Evolutionary conservation across 2,113 vertebrate genomes (phyloP), one percentile per base, ranked within the genome.

Genomic region (Pluvianellus socialis): DNA sequence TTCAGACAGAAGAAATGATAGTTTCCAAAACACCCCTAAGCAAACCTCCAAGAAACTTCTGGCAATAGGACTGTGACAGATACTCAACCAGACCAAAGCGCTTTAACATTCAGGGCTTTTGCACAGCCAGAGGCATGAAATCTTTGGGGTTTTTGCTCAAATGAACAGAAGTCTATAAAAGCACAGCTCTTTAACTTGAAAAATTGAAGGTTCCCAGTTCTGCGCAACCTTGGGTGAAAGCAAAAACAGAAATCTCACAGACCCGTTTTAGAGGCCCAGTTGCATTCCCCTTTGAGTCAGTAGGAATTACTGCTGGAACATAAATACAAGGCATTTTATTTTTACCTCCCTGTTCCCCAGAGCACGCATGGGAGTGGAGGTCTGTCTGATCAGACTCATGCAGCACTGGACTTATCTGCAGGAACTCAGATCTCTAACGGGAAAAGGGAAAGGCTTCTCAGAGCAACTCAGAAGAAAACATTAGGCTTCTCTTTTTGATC

Each of bases 11-110:
- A 96, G 86, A 96, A 95, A 93, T 84, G 30, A 94, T 26, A 71
- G 94, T 94, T 93, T 96, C 94, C 91, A 92, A 94, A 93, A 93
- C 92, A 84, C 88, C 82, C 73, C 92, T 61, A 59, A 93, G 86
- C 33, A 89, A 94, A 92, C 30, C 96, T 96, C 86, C 70, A 79
- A 97, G 89, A 95, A 95, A 94, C 33, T 79, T 85, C 70, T 97
- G 96, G 96, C 92, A 95, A 79, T 22, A 85, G 23, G 66, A 62
- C 62, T 87, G 86, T 45, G 76, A 86, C 52, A 92, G 56, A 89
- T 45, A 86, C 27, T 84, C 52, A 79, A 86, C 45, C 91, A 91
- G 92, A 91, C 73, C 10, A 7, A 90, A 85, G 30, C 79, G 56
- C 79, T 94, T 84, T 84, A 95, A 92, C 79, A 77, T 59, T 90